phyloP scores from a whole-genome alignment of 2,113 vertebrate genomes.

The Sebastes schlegelii region DNA sequence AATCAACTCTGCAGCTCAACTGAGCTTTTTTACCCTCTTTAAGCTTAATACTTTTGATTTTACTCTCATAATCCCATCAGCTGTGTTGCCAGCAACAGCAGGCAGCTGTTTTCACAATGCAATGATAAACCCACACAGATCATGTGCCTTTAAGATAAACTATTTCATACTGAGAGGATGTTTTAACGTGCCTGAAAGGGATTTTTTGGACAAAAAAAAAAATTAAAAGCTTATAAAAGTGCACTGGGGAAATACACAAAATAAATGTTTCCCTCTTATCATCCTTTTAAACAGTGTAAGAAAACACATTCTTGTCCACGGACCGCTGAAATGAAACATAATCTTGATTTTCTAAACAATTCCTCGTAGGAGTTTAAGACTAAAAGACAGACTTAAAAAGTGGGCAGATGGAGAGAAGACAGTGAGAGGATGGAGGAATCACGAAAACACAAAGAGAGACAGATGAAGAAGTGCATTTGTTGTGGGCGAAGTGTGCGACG shows the following conservation, averaged over 20 bases:
- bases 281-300: not conserved
- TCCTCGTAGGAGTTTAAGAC: too few species aligned
- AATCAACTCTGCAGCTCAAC: not conserved
- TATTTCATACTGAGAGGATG: too few species aligned
- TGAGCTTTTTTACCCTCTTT: not conserved
- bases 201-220: not conserved
- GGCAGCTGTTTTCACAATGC: too few species aligned
- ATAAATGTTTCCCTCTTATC: not conserved
- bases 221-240: not conserved
- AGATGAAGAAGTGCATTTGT: constrained; percentile 11
- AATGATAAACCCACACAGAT: not conserved
- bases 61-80: not conserved
- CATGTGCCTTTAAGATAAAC: not conserved
- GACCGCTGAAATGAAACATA: too few species aligned
- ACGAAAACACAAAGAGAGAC: not conserved
- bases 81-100: not conserved
- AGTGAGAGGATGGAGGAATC: not conserved
- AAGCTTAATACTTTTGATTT: not conserved
- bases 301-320: not conserved
- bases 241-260: not conserved
- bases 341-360: too few species aligned
- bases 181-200: too few species aligned
- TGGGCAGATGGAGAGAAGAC: constrained; percentile 7
- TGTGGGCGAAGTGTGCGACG: not conserved
- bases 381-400: not conserved